Conservation (phyloP, 2,797 vertebrate genomes). For the Chaetophractus vellerosus region DNA sequence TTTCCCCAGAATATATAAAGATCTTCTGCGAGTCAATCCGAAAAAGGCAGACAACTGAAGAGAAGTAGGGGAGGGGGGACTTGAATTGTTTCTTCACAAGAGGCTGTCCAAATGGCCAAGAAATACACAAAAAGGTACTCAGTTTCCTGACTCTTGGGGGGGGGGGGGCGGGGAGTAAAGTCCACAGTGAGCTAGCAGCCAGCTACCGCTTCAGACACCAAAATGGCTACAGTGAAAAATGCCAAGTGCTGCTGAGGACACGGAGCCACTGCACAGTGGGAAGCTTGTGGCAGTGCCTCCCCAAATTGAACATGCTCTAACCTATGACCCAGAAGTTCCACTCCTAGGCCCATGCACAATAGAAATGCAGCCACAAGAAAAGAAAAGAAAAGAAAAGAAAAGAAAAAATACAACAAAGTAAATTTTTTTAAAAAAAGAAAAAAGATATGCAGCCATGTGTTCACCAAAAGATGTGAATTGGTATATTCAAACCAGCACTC, state of each 20-base stretch:
- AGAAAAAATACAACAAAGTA: too few relatives aligned
- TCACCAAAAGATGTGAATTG: too few relatives aligned
- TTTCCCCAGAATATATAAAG: background rate
- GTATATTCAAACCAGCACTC: background rate
- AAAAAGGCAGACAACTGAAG: background rate
- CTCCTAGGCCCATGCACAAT: background rate
- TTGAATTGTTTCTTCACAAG: background rate
- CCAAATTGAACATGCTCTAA: fast-evolving
- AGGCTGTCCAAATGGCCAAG: background rate
- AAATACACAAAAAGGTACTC: background rate
- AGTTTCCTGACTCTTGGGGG: fast-evolving
- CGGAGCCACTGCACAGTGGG: background rate
- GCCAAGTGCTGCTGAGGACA: fast-evolving
- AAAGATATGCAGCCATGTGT: too few relatives aligned
- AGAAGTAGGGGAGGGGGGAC: background rate
- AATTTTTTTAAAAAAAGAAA: too few relatives aligned
- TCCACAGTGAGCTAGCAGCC: background rate
- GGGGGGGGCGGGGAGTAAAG: background rate
- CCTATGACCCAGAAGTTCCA: background rate
- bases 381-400: too few relatives aligned
- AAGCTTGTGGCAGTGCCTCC: too few relatives aligned
- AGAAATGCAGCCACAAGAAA: background rate
- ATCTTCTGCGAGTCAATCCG: background rate
- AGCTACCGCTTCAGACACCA: background rate
- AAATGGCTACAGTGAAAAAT: background rate